Base-by-base conservation (phyloP, 2,797 vertebrate genomes). In the Parotocinclus haroldoi region DNA sequence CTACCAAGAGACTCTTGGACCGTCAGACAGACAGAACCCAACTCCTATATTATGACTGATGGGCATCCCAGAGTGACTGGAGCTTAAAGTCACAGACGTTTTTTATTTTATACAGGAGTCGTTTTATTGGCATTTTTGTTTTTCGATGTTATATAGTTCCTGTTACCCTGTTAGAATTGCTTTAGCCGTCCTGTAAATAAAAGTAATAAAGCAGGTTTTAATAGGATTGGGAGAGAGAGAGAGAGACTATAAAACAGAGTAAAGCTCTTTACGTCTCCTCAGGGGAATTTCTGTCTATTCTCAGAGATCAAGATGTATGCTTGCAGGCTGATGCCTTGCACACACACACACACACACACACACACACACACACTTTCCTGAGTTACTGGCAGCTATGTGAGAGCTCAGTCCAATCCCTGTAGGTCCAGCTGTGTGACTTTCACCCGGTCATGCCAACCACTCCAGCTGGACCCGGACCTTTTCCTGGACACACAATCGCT, bases 371-470 rank as follows among this genome's bases (percentile, higher is more conserved):
- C 11, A 7, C 54, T 1, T 3, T 57, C 19, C 37, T 49, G 42
- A 44, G 18, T 18, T 58, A 60, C 37, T 61, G 67, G 49, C 63
- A 68, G 49, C 55, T 52, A 63, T 56, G 66, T 40, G 65, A 52
- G 63, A 69, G 63, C 39, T 56, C 52, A 38, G 37, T 13, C 69
- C 61, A 55, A 44, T 58, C 68, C 50, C 73, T 27, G 53, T 19
- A 16, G 39, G 46, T 57, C 61, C 56, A 36, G 66, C 51, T 39
- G 12, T 10, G 52, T 74, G 69, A 71, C 76, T 71, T 75, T 73
- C 71, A 67, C 16, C 44, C n/a, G 56, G 11, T 14, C 58, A 58
- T 44, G 37, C 9, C 44, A 48, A 52, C n/a, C 56, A 55, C 63
- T 66, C 57, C 37, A 56, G 42, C 50, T 59, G 61, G 54, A 64